phyloP scores from a whole-genome alignment of 2,113 vertebrate species.

The Excalfactoria chinensis region DNA sequence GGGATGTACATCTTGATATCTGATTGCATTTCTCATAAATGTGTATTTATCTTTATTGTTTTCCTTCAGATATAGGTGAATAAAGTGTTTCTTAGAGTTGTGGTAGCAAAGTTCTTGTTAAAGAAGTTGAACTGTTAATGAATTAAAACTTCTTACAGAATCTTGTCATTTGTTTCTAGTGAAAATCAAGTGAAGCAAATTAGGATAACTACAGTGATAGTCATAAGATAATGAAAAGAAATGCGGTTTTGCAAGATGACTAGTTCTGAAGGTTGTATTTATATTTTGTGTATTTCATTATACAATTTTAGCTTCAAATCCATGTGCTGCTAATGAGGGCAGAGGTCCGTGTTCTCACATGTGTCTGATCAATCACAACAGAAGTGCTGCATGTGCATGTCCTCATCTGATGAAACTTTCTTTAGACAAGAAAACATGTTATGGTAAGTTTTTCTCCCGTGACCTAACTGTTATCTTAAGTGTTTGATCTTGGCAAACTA shows the following conservation, averaged over 20 bases:
- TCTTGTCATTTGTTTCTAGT: background rate
- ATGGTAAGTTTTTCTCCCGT: slow-evolving; percentile 81
- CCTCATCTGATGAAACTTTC: slow-evolving; percentile 97
- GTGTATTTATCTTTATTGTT: background rate
- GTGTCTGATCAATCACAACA: slow-evolving; percentile 95
- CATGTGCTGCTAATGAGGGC: slow-evolving; percentile 89
- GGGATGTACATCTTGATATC: background rate
- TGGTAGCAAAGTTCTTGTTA: background rate
- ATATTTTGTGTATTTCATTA: background rate
- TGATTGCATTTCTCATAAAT: background rate
- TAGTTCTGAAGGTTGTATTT: background rate
- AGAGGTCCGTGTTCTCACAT: slow-evolving; percentile 95
- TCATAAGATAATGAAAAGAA: background rate
- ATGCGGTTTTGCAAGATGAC: background rate
- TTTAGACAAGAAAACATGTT: slow-evolving; percentile 90
- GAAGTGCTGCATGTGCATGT: slow-evolving; percentile 91
- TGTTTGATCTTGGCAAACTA: background rate
- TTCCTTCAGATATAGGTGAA: background rate
- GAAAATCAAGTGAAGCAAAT: background rate
- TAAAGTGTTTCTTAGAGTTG: background rate
- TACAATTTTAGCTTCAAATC: slow-evolving; percentile 87
- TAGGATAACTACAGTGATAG: background rate
- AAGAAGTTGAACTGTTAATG: background rate
- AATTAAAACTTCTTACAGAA: background rate
- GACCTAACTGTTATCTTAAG: background rate